Evolutionary conservation across 2,888 invertebrate genomes (phyloP).

Genomic region (Sphaerophoria taeniata): DNA sequence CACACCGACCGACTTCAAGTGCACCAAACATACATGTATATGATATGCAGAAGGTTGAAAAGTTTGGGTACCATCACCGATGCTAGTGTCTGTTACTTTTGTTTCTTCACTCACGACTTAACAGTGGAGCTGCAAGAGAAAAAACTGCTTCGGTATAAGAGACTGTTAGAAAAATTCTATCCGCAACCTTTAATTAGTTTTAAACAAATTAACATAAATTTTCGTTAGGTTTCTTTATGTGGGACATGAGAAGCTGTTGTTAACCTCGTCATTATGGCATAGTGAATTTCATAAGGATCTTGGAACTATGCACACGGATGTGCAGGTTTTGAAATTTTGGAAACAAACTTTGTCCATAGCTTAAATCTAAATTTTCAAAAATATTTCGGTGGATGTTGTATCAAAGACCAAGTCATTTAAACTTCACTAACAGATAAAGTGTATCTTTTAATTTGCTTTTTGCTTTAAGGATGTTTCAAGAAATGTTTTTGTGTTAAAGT

Average conservation of each 20-base stretch:
- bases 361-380: too few species aligned
- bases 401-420: too few species aligned
- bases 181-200: constrained; percentile 80
- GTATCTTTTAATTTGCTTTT: too few species aligned
- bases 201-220: constrained; percentile 81
- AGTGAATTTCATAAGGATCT: neutral
- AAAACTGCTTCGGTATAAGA: neutral
- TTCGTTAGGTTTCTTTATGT: constrained; percentile 40
- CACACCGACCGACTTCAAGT: neutral
- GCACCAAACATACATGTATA: constrained; percentile 53
- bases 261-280: neutral
- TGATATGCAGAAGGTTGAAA: constrained; percentile 34
- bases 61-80: constrained; percentile 24
- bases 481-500: too few species aligned
- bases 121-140: neutral
- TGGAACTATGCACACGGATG: too few species aligned
- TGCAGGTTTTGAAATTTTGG: too few species aligned
- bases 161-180: constrained; percentile 38
- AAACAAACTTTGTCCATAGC: too few species aligned
- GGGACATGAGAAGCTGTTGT: neutral
- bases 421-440: too few species aligned
- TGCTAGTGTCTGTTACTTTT: constrained; percentile 7
- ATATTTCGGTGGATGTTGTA: too few species aligned
- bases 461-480: too few species aligned
- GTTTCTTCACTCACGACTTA: neutral